Percentiles rank a stretch among this genome's conserved stretches.
Evolutionary conservation across 1,140 invertebrate genomes (phyloP).

Genomic region (Pomacea maculata): DNA sequence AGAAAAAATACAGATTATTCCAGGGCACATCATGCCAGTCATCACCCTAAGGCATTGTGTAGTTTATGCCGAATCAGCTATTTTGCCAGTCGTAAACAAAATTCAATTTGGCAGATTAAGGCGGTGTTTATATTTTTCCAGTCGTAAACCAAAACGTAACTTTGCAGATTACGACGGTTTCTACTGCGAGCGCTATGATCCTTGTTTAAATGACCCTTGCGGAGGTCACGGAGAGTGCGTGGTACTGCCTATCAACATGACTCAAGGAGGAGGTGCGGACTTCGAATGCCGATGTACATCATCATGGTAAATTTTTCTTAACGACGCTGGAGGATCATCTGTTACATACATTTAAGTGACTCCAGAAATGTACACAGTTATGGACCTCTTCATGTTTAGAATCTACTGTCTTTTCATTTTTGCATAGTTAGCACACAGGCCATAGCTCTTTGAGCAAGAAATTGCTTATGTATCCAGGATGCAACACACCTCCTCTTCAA

Average conservation of each 20-base stretch:
- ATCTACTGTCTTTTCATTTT: too few species aligned
- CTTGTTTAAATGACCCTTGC: conserved; percentile 54
- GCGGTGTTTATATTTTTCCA: conserved; percentile 26
- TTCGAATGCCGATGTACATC: conserved; percentile 46
- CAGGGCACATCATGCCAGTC: too few species aligned
- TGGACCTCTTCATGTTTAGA: too few species aligned
- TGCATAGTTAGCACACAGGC: too few species aligned
- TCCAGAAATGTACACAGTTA: too few species aligned
- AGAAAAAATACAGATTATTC: too few species aligned
- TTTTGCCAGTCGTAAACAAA: not conserved
- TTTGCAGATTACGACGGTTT: conserved; percentile 52
- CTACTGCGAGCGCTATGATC: conserved; percentile 54
- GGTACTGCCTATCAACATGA: conserved; percentile 5
- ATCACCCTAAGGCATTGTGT: too few species aligned
- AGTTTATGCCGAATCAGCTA: not conserved
- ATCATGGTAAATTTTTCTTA: conserved; percentile 12
- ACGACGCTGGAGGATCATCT: too few species aligned
- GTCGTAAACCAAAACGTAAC: not conserved
- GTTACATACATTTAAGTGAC: too few species aligned
- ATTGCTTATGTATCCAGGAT: too few species aligned
- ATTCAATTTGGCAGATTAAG: conserved; percentile 40
- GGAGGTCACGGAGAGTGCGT: conserved; percentile 40
- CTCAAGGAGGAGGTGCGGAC: not conserved
- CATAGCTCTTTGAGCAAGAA: too few species aligned
- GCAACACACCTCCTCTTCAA: too few species aligned